Evolutionary conservation across 2,888 invertebrate species (phyloP).

Genomic region (Parasteatoda lunata): DNA sequence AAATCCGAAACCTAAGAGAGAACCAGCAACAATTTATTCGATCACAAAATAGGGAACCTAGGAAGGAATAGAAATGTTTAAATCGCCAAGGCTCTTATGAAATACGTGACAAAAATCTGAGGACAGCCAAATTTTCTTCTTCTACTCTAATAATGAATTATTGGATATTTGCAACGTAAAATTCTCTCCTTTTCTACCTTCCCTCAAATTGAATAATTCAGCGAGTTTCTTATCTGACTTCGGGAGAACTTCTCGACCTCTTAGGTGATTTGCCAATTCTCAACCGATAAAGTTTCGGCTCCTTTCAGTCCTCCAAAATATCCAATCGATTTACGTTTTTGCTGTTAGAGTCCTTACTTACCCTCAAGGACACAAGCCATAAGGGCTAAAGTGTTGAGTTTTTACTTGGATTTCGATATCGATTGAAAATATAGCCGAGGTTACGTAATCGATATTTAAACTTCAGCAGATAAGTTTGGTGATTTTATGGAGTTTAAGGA

Average conservation of each 20-base stretch:
- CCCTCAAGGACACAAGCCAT: conserved; percentile 2
- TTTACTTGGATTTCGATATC: conserved; percentile 14
- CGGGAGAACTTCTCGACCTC: conserved; percentile 11
- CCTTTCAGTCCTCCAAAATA: conserved; percentile 2
- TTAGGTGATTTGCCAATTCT: conserved; percentile 9
- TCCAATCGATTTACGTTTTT: conserved; percentile 15
- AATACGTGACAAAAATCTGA: conserved; percentile 32
- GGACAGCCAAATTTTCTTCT: neutral
- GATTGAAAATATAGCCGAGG: conserved; percentile 4
- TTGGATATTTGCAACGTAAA: conserved; percentile 55
- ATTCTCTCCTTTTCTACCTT: conserved; percentile 5
- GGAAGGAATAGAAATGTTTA: conserved; percentile 16
- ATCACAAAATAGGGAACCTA: neutral
- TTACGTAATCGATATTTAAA: neutral
- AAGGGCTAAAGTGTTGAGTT: conserved; percentile 9
- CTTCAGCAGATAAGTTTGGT: neutral
- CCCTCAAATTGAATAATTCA: conserved; percentile 63
- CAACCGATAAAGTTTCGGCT: conserved; percentile 5
- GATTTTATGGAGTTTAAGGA: neutral
- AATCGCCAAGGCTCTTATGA: conserved; percentile 31
- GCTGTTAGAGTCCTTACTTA: conserved; percentile 8
- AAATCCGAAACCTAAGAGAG: neutral
- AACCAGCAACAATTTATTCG: conserved; percentile 2
- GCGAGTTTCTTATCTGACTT: conserved; percentile 27
- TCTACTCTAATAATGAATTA: conserved; percentile 51